Conservation (phyloP, 1,140 invertebrate species). For the Pinna nobilis region DNA sequence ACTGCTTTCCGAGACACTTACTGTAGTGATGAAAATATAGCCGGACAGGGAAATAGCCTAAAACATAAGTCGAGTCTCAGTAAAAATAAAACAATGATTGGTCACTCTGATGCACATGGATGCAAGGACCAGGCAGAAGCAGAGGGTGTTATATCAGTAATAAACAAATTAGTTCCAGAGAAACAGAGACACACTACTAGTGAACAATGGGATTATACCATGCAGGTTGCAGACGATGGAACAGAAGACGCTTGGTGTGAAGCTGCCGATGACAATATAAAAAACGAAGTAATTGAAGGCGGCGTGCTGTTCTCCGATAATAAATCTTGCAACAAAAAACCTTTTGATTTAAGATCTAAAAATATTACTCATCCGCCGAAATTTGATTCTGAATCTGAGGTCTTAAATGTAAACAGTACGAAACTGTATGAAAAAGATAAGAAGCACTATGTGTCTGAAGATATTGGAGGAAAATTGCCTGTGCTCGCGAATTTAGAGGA, state of each 20-base stretch:
- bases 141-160: slow-evolving; percentile 4
- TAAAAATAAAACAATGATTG: neutral
- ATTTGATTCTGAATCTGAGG: slow-evolving; percentile 18
- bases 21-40: neutral
- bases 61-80: neutral
- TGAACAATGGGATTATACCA: slow-evolving; percentile 10
- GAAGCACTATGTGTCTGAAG: slow-evolving; percentile 34
- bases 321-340: slow-evolving; percentile 14
- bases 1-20: neutral
- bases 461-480: slow-evolving; percentile 28
- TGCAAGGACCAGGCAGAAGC: slow-evolving; percentile 7
- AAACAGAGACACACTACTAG: neutral
- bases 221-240: slow-evolving; percentile 10
- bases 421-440: slow-evolving; percentile 30
- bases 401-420: slow-evolving; percentile 22
- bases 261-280: neutral
- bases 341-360: slow-evolving; percentile 27
- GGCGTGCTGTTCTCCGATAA: neutral
- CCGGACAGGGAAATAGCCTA: neutral
- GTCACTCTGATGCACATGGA: neutral
- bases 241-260: neutral
- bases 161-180: slow-evolving; percentile 15
- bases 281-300: neutral
- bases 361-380: slow-evolving; percentile 28
- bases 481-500: slow-evolving; percentile 32